These are phyloP conservation scores for Dendroctonus valens DNA, from an alignment of 1,140 invertebrate species.

Conservation along the genomic window DNA sequence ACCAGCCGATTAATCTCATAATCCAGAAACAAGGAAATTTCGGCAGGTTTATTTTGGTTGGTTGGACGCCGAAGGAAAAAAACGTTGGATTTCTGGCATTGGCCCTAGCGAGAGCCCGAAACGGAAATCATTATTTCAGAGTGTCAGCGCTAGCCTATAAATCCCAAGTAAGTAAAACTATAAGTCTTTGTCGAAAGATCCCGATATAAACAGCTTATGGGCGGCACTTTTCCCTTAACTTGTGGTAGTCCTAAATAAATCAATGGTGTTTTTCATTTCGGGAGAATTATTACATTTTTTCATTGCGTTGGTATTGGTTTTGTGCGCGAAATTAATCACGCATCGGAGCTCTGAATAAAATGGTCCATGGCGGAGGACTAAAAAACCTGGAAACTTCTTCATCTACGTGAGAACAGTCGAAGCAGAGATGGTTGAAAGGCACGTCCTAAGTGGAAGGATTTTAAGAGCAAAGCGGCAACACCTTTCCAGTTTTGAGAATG, in stretches of 20 bases:
- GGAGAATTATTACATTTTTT: too few relatives aligned
- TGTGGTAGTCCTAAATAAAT: slow-evolving; percentile 27
- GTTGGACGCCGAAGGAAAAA: not conserved
- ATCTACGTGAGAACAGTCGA: too few relatives aligned
- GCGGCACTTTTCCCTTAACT: slow-evolving; percentile 29
- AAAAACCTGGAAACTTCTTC: too few relatives aligned
- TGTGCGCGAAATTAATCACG: too few relatives aligned
- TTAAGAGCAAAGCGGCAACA: too few relatives aligned
- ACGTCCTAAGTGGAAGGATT: too few relatives aligned
- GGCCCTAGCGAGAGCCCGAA: slow-evolving; percentile 10
- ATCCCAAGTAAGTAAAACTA: slow-evolving; percentile 27
- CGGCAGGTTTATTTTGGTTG: not conserved
- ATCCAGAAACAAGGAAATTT: not conserved
- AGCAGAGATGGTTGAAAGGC: too few relatives aligned
- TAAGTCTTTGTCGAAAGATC: slow-evolving; percentile 26
- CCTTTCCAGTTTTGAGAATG: too few relatives aligned
- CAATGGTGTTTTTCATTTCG: slow-evolving; percentile 5
- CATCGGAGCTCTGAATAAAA: too few relatives aligned
- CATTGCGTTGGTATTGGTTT: too few relatives aligned
- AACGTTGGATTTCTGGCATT: slow-evolving; percentile 6
- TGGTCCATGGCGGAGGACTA: too few relatives aligned
- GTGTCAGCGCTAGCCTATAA: slow-evolving; percentile 25
- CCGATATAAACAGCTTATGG: slow-evolving; percentile 28
- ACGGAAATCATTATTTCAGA: slow-evolving; percentile 30
- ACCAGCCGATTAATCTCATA: not conserved